phyloP scores from a whole-genome alignment of 2,888 invertebrate genomes.

The Hirtodrosophila trivittata region DNA sequence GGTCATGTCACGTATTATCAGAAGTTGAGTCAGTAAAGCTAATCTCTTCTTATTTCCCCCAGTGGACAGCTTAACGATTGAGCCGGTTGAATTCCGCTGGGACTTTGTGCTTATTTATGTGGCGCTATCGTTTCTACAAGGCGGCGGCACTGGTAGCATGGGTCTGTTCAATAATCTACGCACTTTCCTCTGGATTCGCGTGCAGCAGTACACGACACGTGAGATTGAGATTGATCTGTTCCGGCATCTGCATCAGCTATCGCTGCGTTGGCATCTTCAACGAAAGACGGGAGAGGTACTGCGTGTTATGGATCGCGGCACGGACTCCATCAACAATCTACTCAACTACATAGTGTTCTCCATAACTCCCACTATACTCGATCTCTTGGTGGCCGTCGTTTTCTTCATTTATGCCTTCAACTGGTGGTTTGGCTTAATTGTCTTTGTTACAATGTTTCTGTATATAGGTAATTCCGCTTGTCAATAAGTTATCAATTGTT shows the following conservation, averaged over 20 bases:
- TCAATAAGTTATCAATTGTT: not conserved
- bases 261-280: constrained; percentile 96
- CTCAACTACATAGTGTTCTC: constrained; percentile 96
- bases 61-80: constrained; percentile 92
- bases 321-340: constrained; percentile 97
- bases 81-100: constrained; percentile 90
- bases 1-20: constrained; percentile 70
- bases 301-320: constrained; percentile 98
- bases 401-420: constrained; percentile 95
- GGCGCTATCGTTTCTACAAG: constrained; percentile 95
- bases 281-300: constrained; percentile 98
- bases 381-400: constrained; percentile 95
- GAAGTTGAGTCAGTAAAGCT: constrained; percentile 6
- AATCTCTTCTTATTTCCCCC: constrained; percentile 39
- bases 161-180: constrained; percentile 96
- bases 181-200: constrained; percentile 96
- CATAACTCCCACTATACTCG: constrained; percentile 95
- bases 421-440: constrained; percentile 97
- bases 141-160: constrained; percentile 96
- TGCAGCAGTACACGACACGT: constrained; percentile 97
- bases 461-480: constrained; percentile 91
- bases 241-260: constrained; percentile 94
- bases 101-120: constrained; percentile 95
- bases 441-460: constrained; percentile 95
- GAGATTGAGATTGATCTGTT: constrained; percentile 95